Evolutionary conservation across 2,797 vertebrate genomes (phyloP), one percentile per base, ranked within the genome.

Genomic region (Lepilemur septentrionalis): DNA sequence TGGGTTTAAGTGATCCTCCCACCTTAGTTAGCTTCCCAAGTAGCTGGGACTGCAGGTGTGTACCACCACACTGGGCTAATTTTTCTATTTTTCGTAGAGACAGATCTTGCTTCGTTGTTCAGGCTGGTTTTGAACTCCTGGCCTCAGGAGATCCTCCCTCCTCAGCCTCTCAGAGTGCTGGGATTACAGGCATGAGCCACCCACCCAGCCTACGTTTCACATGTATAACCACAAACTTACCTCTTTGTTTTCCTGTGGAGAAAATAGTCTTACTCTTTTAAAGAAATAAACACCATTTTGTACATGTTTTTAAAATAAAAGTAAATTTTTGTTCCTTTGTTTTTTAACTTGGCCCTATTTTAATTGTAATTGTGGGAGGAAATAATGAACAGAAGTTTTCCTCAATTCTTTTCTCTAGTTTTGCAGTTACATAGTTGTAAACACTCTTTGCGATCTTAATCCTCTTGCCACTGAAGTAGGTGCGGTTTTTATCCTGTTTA

Each of bases 241-340:
- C 38, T 52, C 88, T 38, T 7, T 81, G 25, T 81, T 89, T 86
- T 93, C n/a, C n/a, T 78, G 3, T 67, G 61, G 48, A 82, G 38
- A 61, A 92, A 73, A 82, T 88, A 65, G 65, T 67, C 10, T 28
- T 52, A n/a, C 32, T 67, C n/a, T 70, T 83, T 50, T 48, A 12
- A 59, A 80, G 50, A 85, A 59, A 35, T 55, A 38, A 52, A 22
- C 22, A 23, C 30, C 65, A 15, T n/a, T 25, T 80, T 88, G 35
- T 67, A 46, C 52, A 14, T 75, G 57, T 63, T 80, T 94, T 57
- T 52, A 2, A 84, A 91, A 75, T 88, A 88, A 88, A 94, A 92
- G 13, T 73, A 28, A 43, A 48, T 52, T 63, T 76, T 43, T 32
- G 28, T 63, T n/a, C 32, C 63, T 18, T 67, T 89, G 20, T 25